Conservation (phyloP, 2,797 vertebrate genomes). For the Crax fasciolata region DNA sequence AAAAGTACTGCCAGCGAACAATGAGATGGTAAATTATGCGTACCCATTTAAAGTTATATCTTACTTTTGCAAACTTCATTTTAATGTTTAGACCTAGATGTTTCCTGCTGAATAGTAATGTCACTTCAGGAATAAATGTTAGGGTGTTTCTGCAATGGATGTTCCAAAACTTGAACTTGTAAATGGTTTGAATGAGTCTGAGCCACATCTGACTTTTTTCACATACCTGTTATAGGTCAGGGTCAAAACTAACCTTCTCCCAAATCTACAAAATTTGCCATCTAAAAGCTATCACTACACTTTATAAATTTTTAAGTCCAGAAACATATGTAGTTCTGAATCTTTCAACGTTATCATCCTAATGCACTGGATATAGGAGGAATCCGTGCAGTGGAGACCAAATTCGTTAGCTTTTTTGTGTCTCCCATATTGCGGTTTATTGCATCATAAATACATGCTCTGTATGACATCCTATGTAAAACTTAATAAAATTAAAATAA, state of each 20-base stretch:
- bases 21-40: neutral
- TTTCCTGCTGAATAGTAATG: neutral
- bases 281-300: neutral
- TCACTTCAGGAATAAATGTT: neutral
- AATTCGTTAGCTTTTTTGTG: neutral
- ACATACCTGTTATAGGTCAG: neutral
- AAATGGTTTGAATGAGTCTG: neutral
- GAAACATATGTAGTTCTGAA: neutral
- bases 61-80: neutral
- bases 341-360: neutral
- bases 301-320: neutral
- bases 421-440: neutral
- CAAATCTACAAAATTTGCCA: neutral
- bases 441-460: neutral
- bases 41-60: neutral
- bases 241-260: neutral
- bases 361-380: neutral
- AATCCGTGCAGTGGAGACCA: neutral
- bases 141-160: neutral
- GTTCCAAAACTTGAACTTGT: neutral
- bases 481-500: conserved; percentile 23
- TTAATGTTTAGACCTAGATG: neutral
- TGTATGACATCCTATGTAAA: neutral
- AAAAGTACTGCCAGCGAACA: neutral
- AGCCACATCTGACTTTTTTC: neutral